These are phyloP conservation scores for Gobiocypris rarus DNA, from an alignment of 2,113 vertebrate genomes.

Conservation along the genomic window DNA sequence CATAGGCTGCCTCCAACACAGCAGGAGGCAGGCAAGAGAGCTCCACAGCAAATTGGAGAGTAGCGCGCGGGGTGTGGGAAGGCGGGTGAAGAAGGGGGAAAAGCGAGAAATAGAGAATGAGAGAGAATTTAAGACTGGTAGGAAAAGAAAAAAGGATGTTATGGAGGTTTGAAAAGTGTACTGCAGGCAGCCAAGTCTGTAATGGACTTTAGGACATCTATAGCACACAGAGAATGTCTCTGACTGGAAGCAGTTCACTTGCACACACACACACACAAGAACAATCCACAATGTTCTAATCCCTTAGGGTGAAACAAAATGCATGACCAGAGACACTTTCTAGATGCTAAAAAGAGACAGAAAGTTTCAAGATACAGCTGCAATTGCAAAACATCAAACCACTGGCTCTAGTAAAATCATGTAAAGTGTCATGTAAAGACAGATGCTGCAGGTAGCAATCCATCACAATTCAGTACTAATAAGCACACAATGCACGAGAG, in stretches of 20 bases:
- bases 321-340: constrained; percentile 8
- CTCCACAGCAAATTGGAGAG: constrained; percentile 30
- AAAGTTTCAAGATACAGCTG: neutral
- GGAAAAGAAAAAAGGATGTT: constrained; percentile 38
- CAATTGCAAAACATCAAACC: neutral
- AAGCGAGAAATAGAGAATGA: constrained; percentile 5
- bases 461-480: constrained; percentile 30
- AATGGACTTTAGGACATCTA: constrained; percentile 42
- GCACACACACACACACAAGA: neutral
- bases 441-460: constrained; percentile 20
- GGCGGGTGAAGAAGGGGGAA: neutral
- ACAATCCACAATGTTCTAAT: constrained; percentile 15
- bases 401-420: constrained; percentile 18
- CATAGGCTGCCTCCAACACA: constrained; percentile 47
- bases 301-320: neutral
- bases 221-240: constrained; percentile 24
- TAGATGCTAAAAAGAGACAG: neutral
- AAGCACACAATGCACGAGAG: constrained; percentile 20
- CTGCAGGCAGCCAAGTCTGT: constrained; percentile 45
- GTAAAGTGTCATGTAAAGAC: constrained; percentile 25
- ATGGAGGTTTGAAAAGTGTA: constrained; percentile 46
- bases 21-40: constrained; percentile 42
- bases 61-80: neutral
- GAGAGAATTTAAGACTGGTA: neutral
- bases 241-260: neutral